phyloP scores from a whole-genome alignment of 2,797 vertebrate genomes.

The Falco rusticolus region DNA sequence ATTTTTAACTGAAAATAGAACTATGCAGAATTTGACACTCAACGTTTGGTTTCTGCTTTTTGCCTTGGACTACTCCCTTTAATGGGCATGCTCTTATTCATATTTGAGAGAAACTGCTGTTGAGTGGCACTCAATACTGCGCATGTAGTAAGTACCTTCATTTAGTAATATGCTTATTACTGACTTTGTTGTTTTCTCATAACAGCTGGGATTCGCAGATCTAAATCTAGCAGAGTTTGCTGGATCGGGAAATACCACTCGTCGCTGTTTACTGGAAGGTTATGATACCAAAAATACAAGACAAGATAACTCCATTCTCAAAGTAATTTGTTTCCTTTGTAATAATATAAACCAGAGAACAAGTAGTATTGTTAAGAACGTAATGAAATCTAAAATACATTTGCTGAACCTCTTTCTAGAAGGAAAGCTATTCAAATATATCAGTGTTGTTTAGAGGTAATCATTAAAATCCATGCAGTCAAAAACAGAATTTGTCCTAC shows the following conservation, averaged over 20 bases:
- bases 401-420: background rate
- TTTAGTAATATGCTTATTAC: background rate
- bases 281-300: slow-evolving; percentile 98
- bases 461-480: background rate
- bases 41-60: background rate
- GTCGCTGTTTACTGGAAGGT: slow-evolving; percentile 95
- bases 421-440: background rate
- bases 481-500: background rate
- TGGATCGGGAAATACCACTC: slow-evolving; percentile 93
- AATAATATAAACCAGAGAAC: background rate
- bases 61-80: background rate
- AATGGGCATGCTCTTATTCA: background rate
- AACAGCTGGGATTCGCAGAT: slow-evolving; percentile 96
- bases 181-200: slow-evolving; percentile 41
- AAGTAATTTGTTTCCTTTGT: slow-evolving; percentile 80
- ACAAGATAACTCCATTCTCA: slow-evolving; percentile 98
- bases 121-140: background rate
- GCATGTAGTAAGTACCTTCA: background rate
- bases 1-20: background rate
- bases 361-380: background rate
- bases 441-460: background rate
- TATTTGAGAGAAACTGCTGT: background rate
- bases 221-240: slow-evolving; percentile 97
- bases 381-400: background rate
- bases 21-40: background rate